Base-by-base conservation (phyloP, 2,113 vertebrate genomes). In the Clarias magur region DNA sequence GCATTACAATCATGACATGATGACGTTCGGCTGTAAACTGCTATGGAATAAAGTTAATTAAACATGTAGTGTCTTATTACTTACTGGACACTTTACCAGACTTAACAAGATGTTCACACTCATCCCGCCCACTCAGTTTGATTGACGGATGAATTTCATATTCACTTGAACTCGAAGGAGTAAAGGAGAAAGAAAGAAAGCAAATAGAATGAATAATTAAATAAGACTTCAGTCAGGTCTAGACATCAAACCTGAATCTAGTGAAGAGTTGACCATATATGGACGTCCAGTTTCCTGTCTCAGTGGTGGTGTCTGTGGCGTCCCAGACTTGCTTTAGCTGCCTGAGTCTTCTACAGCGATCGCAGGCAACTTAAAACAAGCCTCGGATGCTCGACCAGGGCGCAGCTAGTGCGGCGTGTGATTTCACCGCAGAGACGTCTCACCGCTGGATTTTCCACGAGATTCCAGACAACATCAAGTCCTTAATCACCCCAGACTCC, bases 291-390 rank as follows among this genome's bases (percentile, higher is more conserved):
- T 81, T 60, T 81, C 57, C 34, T 81, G 79, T 25, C 54, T 59
- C 56, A 1, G 88, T 38, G 42, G 79, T 72, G 85, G 67, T 88
- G 91, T 93, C 92, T 68, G 92, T 87, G 82, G 92, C 94, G 93
- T 96, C 94, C 96, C 95, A 97, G 97, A 96, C 97, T 98, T 97
- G 97, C 97, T 98, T 98, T 97, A 97, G 97, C 97, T 97, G 97
- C 97, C 97, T 98, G 97, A 95, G 97, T 95, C 90, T 89, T 92
- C 72, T 91, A 92, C 80, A 95, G 30, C 90, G 92, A 93, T 92
- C 96, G 70, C 97, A 97, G 97, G 97, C 97, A 98, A 98, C 97
- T 92, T 96, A 98, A 97, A 98, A 97, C 97, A 97, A 97, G 96
- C 97, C 97, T 90, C 4, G 80, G 94, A 96, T 92, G 85, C 95